phyloP scores from a whole-genome alignment of 1,140 invertebrate genomes.

The Parapsyche elsis region DNA sequence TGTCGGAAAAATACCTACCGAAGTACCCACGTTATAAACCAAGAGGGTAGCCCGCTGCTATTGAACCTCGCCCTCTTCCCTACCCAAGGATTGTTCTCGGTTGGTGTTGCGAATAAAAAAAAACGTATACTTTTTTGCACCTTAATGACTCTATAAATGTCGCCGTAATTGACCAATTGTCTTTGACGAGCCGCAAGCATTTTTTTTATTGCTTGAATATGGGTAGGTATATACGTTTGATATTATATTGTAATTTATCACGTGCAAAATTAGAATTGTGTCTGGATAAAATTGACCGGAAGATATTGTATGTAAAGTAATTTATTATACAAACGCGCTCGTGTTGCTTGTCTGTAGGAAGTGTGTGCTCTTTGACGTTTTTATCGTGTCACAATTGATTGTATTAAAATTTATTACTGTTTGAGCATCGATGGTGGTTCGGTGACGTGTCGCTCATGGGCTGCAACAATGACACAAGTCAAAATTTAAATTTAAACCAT shows the following conservation, averaged over 20 bases:
- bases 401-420: not conserved
- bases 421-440: too few relatives aligned
- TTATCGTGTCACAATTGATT: not conserved
- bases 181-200: not conserved
- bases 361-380: not conserved
- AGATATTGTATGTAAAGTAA: not conserved
- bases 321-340: not conserved
- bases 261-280: not conserved
- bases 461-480: too few relatives aligned
- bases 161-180: too few relatives aligned
- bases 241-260: not conserved
- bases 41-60: too few relatives aligned
- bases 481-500: too few relatives aligned
- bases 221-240: not conserved
- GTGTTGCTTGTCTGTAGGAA: not conserved
- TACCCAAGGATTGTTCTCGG: not conserved
- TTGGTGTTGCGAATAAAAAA: not conserved
- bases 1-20: too few relatives aligned
- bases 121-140: not conserved
- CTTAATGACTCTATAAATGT: not conserved
- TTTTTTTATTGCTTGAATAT: not conserved
- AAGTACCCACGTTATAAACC: too few relatives aligned
- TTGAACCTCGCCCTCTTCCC: not conserved
- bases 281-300: not conserved
- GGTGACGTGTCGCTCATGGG: too few relatives aligned